A percentile compares a stretch with the other conserved stretches of the same genome.
These are phyloP conservation scores for Papilio helenus DNA, from an alignment of 1,140 invertebrate species.

Conservation along the genomic window DNA sequence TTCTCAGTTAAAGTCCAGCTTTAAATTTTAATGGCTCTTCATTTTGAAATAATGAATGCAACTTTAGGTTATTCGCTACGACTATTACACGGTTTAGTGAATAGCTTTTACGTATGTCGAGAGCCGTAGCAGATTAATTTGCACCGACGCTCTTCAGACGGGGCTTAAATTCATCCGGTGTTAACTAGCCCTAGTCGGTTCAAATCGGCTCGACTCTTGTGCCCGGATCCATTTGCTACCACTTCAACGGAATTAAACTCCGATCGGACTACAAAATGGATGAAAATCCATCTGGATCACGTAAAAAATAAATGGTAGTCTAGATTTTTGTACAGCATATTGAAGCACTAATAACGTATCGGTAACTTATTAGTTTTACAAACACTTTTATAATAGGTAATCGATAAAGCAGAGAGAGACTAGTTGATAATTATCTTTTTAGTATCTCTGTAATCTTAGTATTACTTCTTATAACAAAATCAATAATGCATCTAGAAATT, in stretches of 20 bases:
- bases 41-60: neutral
- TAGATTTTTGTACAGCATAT: neutral
- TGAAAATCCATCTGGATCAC: neutral
- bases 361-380: neutral
- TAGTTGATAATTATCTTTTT: no score
- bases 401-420: no score
- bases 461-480: neutral
- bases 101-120: neutral
- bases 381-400: no score
- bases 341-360: neutral
- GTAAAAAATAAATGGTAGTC: neutral
- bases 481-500: no score
- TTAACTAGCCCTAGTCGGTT: constrained; percentile 8
- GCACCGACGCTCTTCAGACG: constrained; percentile 25
- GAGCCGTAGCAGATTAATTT: neutral
- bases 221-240: constrained; percentile 18
- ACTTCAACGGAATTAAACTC: constrained; percentile 17
- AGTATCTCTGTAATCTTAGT: no score
- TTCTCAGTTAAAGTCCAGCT: neutral
- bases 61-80: neutral
- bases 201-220: constrained; percentile 8
- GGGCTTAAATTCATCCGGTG: constrained; percentile 14
- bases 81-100: neutral
- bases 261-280: neutral
- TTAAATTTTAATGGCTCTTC: neutral